Percentiles rank a stretch among this genome's conserved stretches.
Conservation (phyloP, 2,797 vertebrate species). For the Syndactyla subalaris region DNA sequence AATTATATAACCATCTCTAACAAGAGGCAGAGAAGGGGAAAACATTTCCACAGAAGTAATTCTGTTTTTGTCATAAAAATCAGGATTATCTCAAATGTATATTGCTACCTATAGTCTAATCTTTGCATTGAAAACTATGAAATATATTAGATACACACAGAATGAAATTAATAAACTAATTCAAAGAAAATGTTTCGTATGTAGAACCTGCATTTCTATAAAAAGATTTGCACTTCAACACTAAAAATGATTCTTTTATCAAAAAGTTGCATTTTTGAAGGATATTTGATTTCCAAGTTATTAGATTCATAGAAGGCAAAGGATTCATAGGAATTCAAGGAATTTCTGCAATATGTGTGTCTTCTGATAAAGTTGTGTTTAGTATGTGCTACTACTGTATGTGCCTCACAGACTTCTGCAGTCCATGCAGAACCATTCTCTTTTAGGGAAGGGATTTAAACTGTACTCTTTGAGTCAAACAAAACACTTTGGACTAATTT, state of each 20-base stretch:
- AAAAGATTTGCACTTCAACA: neutral
- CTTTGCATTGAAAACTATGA: neutral
- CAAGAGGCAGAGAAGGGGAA: neutral
- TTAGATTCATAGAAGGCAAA: neutral
- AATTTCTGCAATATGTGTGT: neutral
- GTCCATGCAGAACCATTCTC: neutral
- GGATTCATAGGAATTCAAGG: too few species aligned
- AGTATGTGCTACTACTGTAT: neutral
- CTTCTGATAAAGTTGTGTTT: neutral
- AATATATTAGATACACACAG: neutral
- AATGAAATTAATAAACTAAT: neutral
- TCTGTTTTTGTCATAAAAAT: neutral
- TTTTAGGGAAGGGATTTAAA: neutral
- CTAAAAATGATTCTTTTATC: neutral
- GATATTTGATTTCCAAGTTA: neutral
- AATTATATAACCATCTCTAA: neutral
- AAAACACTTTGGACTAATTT: neutral
- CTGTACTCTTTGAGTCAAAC: neutral
- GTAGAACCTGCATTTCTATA: neutral
- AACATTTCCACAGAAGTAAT: neutral
- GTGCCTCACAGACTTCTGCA: neutral
- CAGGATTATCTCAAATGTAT: neutral
- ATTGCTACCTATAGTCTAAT: neutral
- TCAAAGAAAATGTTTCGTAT: neutral
- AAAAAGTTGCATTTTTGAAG: neutral